phyloP scores from a whole-genome alignment of 1,140 invertebrate species.

The Centruroides sculpturatus region DNA sequence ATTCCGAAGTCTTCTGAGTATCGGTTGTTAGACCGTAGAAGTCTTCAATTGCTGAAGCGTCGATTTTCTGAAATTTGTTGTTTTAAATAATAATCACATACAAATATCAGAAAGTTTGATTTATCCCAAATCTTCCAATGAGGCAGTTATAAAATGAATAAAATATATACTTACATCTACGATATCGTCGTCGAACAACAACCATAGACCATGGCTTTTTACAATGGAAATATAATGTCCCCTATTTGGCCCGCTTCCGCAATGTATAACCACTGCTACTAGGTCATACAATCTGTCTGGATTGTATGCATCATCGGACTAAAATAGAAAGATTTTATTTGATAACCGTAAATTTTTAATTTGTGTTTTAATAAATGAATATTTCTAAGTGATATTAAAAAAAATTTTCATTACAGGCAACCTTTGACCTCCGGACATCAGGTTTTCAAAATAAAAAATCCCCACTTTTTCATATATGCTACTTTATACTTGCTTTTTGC shows the following conservation, averaged over 20 bases:
- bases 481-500: too few species aligned
- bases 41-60: slow-evolving; percentile 95
- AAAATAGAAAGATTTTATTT: slow-evolving; percentile 31
- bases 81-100: too few species aligned
- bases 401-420: too few species aligned
- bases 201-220: slow-evolving; percentile 97
- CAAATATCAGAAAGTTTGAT: too few species aligned
- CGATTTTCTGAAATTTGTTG: slow-evolving; percentile 72
- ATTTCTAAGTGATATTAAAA: background rate
- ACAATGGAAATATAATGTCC: slow-evolving; percentile 99
- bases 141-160: too few species aligned
- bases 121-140: too few species aligned
- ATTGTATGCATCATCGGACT: slow-evolving; percentile 95
- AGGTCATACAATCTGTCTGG: slow-evolving; percentile 95
- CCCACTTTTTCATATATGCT: too few species aligned
- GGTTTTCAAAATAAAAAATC: too few species aligned
- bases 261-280: slow-evolving; percentile 97
- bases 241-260: slow-evolving; percentile 94
- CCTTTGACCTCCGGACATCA: too few species aligned
- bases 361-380: background rate
- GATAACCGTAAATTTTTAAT: slow-evolving; percentile 3
- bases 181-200: slow-evolving; percentile 99
- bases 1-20: slow-evolving; percentile 96
- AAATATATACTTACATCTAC: slow-evolving; percentile 70
- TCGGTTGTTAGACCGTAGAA: slow-evolving; percentile 98